phyloP scores from a whole-genome alignment of 2,888 invertebrate species.

The Hyalella azteca region DNA sequence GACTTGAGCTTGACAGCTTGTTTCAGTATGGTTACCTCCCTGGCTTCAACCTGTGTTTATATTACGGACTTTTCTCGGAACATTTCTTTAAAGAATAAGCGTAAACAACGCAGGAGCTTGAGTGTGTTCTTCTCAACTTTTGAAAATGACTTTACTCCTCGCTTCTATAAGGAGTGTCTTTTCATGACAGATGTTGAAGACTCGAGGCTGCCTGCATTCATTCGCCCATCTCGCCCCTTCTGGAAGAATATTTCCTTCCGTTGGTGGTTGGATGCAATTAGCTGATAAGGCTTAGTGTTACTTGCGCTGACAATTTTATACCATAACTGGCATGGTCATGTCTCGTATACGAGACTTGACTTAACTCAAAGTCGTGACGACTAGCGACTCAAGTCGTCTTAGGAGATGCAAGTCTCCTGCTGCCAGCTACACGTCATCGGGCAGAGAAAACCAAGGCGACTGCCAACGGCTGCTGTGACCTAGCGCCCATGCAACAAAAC shows the following conservation, averaged over 20 bases:
- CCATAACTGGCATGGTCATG: too few relatives aligned
- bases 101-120: neutral
- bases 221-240: neutral
- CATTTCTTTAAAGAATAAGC: neutral
- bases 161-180: neutral
- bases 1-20: neutral
- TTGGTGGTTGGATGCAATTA: conserved; percentile 24
- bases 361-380: too few relatives aligned
- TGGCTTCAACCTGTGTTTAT: neutral
- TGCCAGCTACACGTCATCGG: too few relatives aligned
- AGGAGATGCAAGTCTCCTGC: too few relatives aligned
- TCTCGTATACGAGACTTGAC: too few relatives aligned
- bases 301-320: neutral
- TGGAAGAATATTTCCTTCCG: neutral
- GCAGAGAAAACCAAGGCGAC: too few relatives aligned
- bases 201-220: neutral
- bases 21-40: neutral
- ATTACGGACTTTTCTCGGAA: neutral
- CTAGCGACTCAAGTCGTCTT: too few relatives aligned
- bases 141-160: neutral
- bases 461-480: too few relatives aligned
- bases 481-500: too few relatives aligned
- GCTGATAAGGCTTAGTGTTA: conserved; percentile 1
- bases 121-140: neutral
- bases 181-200: neutral